phyloP scores from a whole-genome alignment of 2,888 invertebrate genomes.

The Leucoptera coffeella region DNA sequence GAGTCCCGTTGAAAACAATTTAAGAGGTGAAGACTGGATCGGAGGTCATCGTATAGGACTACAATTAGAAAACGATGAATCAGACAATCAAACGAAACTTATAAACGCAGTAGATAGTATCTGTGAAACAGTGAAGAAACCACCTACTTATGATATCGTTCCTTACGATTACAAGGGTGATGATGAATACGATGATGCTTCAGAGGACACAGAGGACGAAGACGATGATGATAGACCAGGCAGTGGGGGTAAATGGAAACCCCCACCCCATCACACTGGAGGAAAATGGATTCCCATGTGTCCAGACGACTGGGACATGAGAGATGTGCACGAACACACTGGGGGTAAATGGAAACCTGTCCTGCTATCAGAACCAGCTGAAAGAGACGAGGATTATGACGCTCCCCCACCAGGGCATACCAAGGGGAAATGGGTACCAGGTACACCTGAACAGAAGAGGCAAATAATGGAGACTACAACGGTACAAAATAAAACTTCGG shows the following conservation, averaged over 20 bases:
- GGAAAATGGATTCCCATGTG: conserved; percentile 42
- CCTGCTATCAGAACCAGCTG: conserved; percentile 17
- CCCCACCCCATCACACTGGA: conserved; percentile 44
- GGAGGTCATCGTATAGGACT: conserved; percentile 52
- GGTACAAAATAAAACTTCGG: conserved; percentile 40
- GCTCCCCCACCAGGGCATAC: conserved; percentile 66
- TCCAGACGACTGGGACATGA: conserved; percentile 51
- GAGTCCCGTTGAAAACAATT: conserved; percentile 32
- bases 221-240: conserved; percentile 38
- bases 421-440: conserved; percentile 79
- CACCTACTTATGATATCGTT: conserved; percentile 26
- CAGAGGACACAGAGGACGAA: conserved; percentile 55
- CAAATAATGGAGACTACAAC: conserved; percentile 51
- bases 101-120: conserved; percentile 62
- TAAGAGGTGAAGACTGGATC: conserved; percentile 57
- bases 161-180: conserved; percentile 32
- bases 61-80: conserved; percentile 21
- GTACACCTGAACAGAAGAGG: conserved; percentile 40
- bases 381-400: conserved; percentile 43
- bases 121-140: conserved; percentile 48
- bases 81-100: conserved; percentile 53
- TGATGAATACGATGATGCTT: conserved; percentile 44
- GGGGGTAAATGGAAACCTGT: conserved; percentile 62
- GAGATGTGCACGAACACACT: conserved; percentile 47
- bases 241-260: conserved; percentile 73